Evolutionary conservation across 2,888 invertebrate genomes (phyloP), one percentile per base, ranked within the genome.

Genomic region (Scotopteryx bipunctaria): DNA sequence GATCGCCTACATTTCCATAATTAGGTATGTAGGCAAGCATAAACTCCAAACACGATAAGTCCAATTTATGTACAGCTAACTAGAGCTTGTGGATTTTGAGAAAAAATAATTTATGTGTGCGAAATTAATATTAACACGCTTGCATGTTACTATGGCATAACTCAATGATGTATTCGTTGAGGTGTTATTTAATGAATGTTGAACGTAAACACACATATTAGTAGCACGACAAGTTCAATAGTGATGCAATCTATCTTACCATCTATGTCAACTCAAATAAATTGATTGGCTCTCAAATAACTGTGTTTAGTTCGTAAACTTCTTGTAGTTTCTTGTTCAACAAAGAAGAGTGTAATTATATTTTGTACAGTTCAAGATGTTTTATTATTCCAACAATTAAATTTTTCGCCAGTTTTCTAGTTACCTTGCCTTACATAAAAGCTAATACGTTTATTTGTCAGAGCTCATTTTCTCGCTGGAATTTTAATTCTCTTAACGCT

Each of bases 31-130:
- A 78, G 75, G 80, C 76, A 73, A 80, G 83, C 83, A 83, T 86
- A 86, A 86, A 86, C 78, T 81, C 79, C 74, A 77, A 75, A 80
- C 82, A 78, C 83, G 86, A 86, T 86, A 85, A 83, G 77, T 76
- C 63, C 71, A 81, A 84, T 85, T 84, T 84, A 85, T 85, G 79
- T 75, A 75, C 72, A 80, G 75, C 62, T 76, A 74, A 73, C 64
- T 55, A 58, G 70, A 76, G 73, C 73, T 71, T 67, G 76, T 76
- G 72, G 73, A 60, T 63, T 60, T 63, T 60, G 55, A 60, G 58
- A 63, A 63, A 63, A 63, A 63, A 60, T 60, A 59, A 63, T 58
- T 60, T 57, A 63, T 63, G 58, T 51, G 23, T 47, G 55, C 44
- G 51, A 58, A 60, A 60, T 63, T 60, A 58, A 57, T 60, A 63